These are phyloP conservation scores for Himalopsyche tibetana DNA, from an alignment of 2,888 invertebrate species.

Conservation along the genomic window DNA sequence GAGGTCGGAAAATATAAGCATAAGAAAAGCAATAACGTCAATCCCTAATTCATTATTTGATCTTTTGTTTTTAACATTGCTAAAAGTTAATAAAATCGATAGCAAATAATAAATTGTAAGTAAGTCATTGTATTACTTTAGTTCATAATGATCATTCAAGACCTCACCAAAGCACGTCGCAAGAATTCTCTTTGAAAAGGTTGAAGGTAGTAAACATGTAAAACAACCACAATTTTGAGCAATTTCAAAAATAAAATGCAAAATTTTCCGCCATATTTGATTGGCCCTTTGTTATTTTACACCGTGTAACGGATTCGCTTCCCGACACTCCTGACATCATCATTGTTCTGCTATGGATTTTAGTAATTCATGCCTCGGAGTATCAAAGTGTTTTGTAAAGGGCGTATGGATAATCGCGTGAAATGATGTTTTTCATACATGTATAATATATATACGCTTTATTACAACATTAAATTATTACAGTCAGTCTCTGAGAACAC, in stretches of 20 bases:
- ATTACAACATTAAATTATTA: too few species aligned
- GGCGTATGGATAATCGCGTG: background rate
- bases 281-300: slow-evolving; percentile 52
- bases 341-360: slow-evolving; percentile 9
- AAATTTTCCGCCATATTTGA: slow-evolving; percentile 55
- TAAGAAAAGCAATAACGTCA: too few species aligned
- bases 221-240: slow-evolving; percentile 59
- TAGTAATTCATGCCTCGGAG: background rate
- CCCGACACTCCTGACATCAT: slow-evolving; percentile 5
- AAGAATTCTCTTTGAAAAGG: slow-evolving; percentile 24
- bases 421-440: too few species aligned
- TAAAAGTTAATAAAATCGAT: too few species aligned
- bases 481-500: too few species aligned
- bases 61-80: too few species aligned
- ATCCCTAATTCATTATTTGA: too few species aligned
- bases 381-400: background rate
- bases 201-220: slow-evolving; percentile 27
- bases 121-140: too few species aligned
- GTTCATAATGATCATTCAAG: background rate
- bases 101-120: too few species aligned
- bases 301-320: slow-evolving; percentile 48
- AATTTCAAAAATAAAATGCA: slow-evolving; percentile 54
- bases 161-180: background rate
- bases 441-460: too few species aligned
- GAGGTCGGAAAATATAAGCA: too few species aligned